A percentile compares a stretch with the other conserved stretches of the same genome.
Evolutionary conservation across 2,797 vertebrate genomes (phyloP).

Genomic region (Gymnoscopelus braueri): DNA sequence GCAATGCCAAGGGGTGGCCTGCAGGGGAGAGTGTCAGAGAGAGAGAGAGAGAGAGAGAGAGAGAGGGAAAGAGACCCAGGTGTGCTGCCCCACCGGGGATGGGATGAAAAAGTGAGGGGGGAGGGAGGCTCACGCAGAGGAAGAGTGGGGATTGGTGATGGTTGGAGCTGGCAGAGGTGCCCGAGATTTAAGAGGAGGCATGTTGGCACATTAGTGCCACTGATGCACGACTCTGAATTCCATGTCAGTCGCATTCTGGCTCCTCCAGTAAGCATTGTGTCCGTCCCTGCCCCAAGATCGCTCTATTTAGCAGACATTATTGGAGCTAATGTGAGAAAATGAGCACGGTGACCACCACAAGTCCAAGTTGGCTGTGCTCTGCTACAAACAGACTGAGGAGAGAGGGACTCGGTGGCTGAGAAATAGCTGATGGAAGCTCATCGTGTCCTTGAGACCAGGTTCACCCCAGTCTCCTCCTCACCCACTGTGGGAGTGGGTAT

Average conservation of each 20-base stretch:
- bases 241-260: constrained; percentile 15
- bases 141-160: constrained; percentile 58
- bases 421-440: constrained; percentile 66
- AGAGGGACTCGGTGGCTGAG: constrained; percentile 53
- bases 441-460: constrained; percentile 67
- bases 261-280: constrained; percentile 21
- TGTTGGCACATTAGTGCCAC: constrained; percentile 46
- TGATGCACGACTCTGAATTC: constrained; percentile 45
- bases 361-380: constrained; percentile 62
- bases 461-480: constrained; percentile 49
- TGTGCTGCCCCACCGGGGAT: constrained; percentile 70
- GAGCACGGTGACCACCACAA: constrained; percentile 60
- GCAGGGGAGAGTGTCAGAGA: constrained; percentile 44
- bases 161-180: constrained; percentile 66
- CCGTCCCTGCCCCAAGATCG: constrained; percentile 56
- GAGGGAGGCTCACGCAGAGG: constrained; percentile 34
- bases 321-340: constrained; percentile 76
- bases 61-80: constrained; percentile 65
- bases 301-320: constrained; percentile 77
- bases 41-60: constrained; percentile 17
- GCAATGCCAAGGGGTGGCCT: constrained; percentile 40
- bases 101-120: constrained; percentile 56
- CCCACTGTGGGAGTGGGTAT: background rate
- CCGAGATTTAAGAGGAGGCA: constrained; percentile 59
- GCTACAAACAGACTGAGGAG: constrained; percentile 46